phyloP scores from a whole-genome alignment of 2,888 invertebrate genomes.

The Metopia argyrocephala region DNA sequence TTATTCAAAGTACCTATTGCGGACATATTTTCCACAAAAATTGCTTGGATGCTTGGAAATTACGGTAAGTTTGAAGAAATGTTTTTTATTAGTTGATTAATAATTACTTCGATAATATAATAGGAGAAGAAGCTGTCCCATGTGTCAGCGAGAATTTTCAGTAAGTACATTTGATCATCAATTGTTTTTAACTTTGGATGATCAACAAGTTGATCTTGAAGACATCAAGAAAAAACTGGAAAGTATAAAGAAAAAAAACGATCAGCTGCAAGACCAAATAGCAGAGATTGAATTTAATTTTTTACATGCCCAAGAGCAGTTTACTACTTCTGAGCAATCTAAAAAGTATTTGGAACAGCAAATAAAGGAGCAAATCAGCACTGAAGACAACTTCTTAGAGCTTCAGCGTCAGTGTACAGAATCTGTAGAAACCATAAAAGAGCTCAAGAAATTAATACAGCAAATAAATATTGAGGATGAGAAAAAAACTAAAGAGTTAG shows the following conservation, averaged over 20 bases:
- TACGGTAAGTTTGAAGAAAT: slow-evolving; percentile 32
- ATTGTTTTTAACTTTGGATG: slow-evolving; percentile 69
- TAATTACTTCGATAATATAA: not conserved
- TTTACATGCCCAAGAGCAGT: slow-evolving; percentile 30
- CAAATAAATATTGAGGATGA: slow-evolving; percentile 38
- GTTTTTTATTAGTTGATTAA: not conserved
- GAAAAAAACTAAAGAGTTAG: slow-evolving; percentile 23
- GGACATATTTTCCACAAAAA: slow-evolving; percentile 59
- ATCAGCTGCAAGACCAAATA: not conserved
- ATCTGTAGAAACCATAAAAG: slow-evolving; percentile 25
- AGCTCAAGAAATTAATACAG: slow-evolving; percentile 20
- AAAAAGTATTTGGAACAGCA: slow-evolving; percentile 19
- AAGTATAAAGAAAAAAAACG: slow-evolving; percentile 16
- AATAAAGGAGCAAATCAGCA: slow-evolving; percentile 4
- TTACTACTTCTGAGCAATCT: not conserved
- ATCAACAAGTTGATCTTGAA: slow-evolving; percentile 30
- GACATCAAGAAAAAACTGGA: slow-evolving; percentile 6
- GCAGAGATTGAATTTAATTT: not conserved
- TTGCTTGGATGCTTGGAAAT: slow-evolving; percentile 58
- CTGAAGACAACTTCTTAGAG: slow-evolving; percentile 42
- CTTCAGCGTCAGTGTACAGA: slow-evolving; percentile 50
- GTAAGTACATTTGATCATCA: slow-evolving; percentile 54
- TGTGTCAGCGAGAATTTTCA: slow-evolving; percentile 66
- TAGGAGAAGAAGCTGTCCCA: slow-evolving; percentile 70
- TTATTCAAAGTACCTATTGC: slow-evolving; percentile 54